Percentiles rank a stretch among this genome's conserved stretches.
phyloP scores from a whole-genome alignment of 1,140 invertebrate species.

The Delia radicum region DNA sequence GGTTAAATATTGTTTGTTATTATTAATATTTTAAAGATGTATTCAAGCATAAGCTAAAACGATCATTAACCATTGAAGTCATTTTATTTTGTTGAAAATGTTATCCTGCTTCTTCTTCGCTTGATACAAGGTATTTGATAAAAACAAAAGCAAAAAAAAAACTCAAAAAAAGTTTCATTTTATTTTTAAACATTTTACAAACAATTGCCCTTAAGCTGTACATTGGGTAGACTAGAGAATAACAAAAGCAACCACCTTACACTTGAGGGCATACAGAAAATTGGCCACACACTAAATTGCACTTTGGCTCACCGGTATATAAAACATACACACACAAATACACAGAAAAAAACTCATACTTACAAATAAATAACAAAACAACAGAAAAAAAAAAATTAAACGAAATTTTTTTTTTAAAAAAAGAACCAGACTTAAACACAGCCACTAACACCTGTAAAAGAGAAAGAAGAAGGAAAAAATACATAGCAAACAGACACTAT shows the following conservation, averaged over 20 bases:
- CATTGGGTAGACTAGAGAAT: neutral
- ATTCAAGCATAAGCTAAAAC: neutral
- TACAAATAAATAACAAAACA: neutral
- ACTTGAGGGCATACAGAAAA: conserved; percentile 34
- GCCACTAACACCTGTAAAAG: neutral
- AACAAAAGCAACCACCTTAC: neutral
- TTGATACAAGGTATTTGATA: neutral
- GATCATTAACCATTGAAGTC: no score
- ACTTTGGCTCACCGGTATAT: conserved; percentile 30
- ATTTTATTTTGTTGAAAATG: no score
- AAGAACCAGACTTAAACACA: neutral
- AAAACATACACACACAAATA: neutral
- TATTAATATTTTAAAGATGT: neutral
- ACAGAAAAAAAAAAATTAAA: neutral
- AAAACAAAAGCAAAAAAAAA: neutral
- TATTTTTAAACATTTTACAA: neutral
- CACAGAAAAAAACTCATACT: neutral
- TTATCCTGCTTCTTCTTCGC: neutral
- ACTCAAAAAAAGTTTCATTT: neutral
- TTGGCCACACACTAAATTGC: conserved; percentile 53
- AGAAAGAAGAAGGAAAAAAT: neutral
- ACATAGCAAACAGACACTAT: neutral
- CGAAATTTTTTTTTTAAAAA: neutral
- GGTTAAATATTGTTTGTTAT: no score
- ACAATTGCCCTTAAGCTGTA: conserved; percentile 4